Percentiles rank a stretch among this genome's conserved stretches.
Evolutionary conservation across 1,140 invertebrate species (phyloP).

Genomic region (Phortica variegata): DNA sequence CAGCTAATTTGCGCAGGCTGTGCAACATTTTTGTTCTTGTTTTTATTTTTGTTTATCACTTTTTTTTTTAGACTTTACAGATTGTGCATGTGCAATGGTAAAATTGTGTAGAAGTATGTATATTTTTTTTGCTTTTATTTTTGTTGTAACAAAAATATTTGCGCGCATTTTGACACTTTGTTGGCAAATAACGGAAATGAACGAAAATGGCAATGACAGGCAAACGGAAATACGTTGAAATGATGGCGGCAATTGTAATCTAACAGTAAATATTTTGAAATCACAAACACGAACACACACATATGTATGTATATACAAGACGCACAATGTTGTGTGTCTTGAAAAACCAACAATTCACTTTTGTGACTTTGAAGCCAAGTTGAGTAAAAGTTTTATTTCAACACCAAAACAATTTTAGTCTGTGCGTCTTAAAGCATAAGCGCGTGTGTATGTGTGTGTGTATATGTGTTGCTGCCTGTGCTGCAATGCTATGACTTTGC

Average conservation of each 20-base stretch:
- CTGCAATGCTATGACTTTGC: slow-evolving; percentile 35
- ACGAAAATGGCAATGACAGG: not conserved
- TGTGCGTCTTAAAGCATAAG: not conserved
- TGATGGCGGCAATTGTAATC: slow-evolving; percentile 26
- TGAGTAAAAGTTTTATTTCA: slow-evolving; percentile 14
- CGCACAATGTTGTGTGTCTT: no score
- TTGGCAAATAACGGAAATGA: slow-evolving; percentile 14
- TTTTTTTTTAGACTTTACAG: no score
- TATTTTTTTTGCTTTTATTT: slow-evolving; percentile 22
- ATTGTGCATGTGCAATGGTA: no score
- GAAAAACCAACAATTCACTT: no score
- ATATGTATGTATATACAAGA: slow-evolving; percentile 2
- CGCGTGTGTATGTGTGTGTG: not conserved
- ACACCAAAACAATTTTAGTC: no score
- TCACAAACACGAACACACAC: slow-evolving; percentile 20
- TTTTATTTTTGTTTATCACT: no score
- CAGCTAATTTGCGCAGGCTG: slow-evolving; percentile 26
- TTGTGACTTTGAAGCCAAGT: no score
- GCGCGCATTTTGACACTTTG: slow-evolving; percentile 1
- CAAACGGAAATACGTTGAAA: no score
- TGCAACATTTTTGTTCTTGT: slow-evolving; percentile 3
- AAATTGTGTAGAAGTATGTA: no score
- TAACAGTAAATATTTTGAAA: slow-evolving; percentile 43
- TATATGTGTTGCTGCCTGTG: not conserved
- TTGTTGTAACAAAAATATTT: slow-evolving; percentile 29